Evolutionary conservation across 2,797 vertebrate genomes (phyloP), one percentile per base, ranked within the genome.

Genomic region (Monodelphis domestica): DNA sequence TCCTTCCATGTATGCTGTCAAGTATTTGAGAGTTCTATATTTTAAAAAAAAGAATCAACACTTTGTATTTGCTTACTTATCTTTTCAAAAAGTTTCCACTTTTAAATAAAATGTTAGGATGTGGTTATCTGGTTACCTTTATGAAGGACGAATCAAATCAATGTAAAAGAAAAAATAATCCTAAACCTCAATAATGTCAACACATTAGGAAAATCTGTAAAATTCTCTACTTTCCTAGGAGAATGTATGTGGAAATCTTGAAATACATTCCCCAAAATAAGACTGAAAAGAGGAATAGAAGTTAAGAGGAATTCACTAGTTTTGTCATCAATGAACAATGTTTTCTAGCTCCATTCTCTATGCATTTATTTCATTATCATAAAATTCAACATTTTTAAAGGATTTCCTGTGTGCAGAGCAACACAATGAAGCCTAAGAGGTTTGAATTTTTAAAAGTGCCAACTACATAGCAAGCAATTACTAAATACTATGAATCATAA

Each of bases 21-120:
- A 78, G 30, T 78, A 78, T 78, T 78, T 70, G 33, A 70, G n/a
- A 70, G 21, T 70, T 33, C 63, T 38, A 38, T 21, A 70, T 70
- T 38, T 70, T n/a, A 45, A 78, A 78, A n/a, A n/a, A 78, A 78
- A 24, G 17, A 45, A 45, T 24, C n/a, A 78, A 78, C 17, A 24
- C n/a, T 78, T 78, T 24, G n/a, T 78, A 78, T 7, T 78, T 70
- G 63, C n/a, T 70, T 78, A 45, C 78, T 84, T 28, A 50, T 50
- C 38, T 50, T 84, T 84, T 84, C 70, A 45, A 84, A 84, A 84
- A 84, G 63, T 24, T 84, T 50, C 38, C 38, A 45, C 17, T 84
- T 94, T 96, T 93, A 84, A 59, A 97, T 96, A 88, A 89, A 91
- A 29, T 89, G 30, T 93, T 91, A 91, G 56, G 91, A 90, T 93